A percentile compares a stretch with the other conserved stretches of the same genome.
phyloP scores from a whole-genome alignment of 92 coral and sea anemone species.

The Blastomussa wellsi region DNA sequence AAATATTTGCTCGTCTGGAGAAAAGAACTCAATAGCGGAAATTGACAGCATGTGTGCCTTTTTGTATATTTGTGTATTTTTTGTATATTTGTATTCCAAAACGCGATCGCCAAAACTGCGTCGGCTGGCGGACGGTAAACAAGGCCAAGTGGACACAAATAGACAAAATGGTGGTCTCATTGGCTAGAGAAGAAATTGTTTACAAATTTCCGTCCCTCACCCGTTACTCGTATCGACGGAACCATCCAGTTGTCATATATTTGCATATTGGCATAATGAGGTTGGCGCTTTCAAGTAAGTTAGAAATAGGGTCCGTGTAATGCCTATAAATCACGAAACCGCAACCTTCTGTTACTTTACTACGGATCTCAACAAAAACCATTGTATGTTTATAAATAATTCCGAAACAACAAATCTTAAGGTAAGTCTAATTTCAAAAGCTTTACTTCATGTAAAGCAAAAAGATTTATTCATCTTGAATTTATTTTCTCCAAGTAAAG shows the following conservation, averaged over 20 bases:
- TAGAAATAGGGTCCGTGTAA: background rate
- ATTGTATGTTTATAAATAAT: background rate
- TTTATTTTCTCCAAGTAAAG: background rate
- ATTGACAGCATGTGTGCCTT: background rate
- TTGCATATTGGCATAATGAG: conserved; percentile 35
- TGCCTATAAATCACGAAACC: background rate
- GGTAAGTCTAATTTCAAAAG: conserved; percentile 35
- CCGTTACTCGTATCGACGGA: conserved; percentile 38
- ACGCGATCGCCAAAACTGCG: background rate
- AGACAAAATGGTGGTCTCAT: background rate
- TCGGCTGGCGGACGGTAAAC: background rate
- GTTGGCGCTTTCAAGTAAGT: conserved; percentile 11
- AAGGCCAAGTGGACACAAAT: background rate
- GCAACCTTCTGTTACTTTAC: background rate
- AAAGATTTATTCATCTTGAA: conserved; percentile 18
- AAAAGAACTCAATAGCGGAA: background rate
- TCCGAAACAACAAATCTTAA: conserved; percentile 20
- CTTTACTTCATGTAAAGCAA: conserved; percentile 11
- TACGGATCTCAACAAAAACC: background rate
- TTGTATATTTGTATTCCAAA: background rate
- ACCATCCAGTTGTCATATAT: conserved; percentile 5
- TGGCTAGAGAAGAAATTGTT: conserved; percentile 18
- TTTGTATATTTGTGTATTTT: background rate
- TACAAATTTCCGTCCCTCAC: conserved; percentile 16
- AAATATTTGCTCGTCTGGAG: conserved; percentile 17